phyloP scores from a whole-genome alignment of 2,113 vertebrate species.

The Hemiprocne comata region DNA sequence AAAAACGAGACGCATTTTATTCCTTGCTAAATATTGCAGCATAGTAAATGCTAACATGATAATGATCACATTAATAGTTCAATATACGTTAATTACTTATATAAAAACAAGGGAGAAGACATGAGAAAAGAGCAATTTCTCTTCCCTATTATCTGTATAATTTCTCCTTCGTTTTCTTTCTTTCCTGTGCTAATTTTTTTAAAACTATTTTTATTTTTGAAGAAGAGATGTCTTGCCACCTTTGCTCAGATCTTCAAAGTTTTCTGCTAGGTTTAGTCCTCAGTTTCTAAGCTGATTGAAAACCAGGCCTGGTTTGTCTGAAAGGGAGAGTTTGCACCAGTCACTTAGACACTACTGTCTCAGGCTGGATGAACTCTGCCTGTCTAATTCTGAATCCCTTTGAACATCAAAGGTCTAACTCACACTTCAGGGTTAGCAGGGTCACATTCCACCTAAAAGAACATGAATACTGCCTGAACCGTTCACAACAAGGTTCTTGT shows the following conservation, averaged over 20 bases:
- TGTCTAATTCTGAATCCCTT: neutral
- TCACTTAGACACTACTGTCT: neutral
- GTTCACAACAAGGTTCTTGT: constrained; percentile 13
- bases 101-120: neutral
- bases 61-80: neutral
- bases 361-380: constrained; percentile 1
- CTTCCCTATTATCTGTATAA: neutral
- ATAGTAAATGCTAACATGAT: neutral
- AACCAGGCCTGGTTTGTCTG: fast-evolving
- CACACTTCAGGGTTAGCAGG: constrained; percentile 44
- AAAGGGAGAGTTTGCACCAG: neutral
- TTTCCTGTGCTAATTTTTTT: neutral
- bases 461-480: neutral
- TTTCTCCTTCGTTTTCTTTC: neutral
- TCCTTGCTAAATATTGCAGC: neutral
- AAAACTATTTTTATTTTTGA: neutral
- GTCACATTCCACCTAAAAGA: constrained; percentile 53
- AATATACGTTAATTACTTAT: neutral
- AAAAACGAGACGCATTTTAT: neutral
- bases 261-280: neutral
- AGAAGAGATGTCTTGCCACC: neutral
- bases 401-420: constrained; percentile 54
- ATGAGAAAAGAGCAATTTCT: neutral
- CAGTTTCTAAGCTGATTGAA: neutral
- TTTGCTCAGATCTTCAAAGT: neutral